Evolutionary conservation across 2,888 invertebrate species (phyloP), one percentile per base, ranked within the genome.

Genomic region (Acleris laterana): DNA sequence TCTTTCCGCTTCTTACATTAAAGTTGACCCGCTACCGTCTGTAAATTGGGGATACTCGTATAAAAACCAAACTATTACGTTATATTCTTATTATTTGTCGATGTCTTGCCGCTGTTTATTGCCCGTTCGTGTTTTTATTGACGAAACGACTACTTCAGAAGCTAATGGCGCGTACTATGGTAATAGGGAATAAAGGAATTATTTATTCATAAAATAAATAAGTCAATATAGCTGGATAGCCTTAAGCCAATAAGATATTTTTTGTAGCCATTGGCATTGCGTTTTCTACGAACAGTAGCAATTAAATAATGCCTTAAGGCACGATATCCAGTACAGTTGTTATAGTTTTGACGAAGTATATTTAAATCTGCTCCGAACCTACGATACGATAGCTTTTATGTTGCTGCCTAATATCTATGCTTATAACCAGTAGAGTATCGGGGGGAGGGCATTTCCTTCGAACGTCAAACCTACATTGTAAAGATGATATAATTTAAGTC

Each of bases 91-190:
- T 42, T 13, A 11, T 17, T 46, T 59, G 28, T 57, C 22, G 53
- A 28, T 51, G 22, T 66, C 55, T 57, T 53, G 48, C 44, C 57
- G 62, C 68, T 63, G 63, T 66, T 60, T 62, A 56, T 56, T 46
- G 53, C 61, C 52, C 32, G 28, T 62, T 32, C 63, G 50, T 58
- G 60, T 63, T 68, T 71, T 71, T 70, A 64, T 55, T 67, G 63
- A 62, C 38, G 66, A 69, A 64, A 62, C 68, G 68, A 66, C 68
- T 51, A 64, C 59, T 64, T 48, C 59, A 32, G 44, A 59, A 57
- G 52, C 63, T 69, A 63, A 71, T 71, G 66, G 62, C 56, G 61
- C 67, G 57, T 64, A 52, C 25, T 70, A 63, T 63, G 48, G 22
- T 57, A 66, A 66, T 57, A 38, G 16, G 25, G 57, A 28, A 51